Percentiles rank a stretch among this genome's conserved stretches.
phyloP scores from a whole-genome alignment of 2,888 invertebrate species.

The Oxystoma pomonae region DNA sequence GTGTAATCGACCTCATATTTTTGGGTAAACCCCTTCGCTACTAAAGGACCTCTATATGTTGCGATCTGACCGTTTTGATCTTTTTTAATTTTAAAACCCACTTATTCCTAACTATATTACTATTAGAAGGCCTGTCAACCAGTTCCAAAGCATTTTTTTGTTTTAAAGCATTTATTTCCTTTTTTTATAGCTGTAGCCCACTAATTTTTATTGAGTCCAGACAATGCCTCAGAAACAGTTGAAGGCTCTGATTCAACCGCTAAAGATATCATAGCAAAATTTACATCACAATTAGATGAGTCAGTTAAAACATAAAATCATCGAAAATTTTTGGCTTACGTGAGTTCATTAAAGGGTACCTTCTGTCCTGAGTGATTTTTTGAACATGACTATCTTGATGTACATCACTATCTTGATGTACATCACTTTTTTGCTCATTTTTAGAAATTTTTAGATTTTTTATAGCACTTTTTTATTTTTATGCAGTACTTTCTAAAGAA shows the following conservation, averaged over 20 bases:
- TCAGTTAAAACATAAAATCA: conserved; percentile 10
- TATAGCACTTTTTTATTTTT: neutral
- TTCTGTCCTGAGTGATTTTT: neutral
- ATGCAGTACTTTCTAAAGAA: neutral
- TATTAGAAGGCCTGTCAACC: conserved; percentile 22
- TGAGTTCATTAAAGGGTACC: conserved; percentile 8
- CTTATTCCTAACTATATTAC: conserved; percentile 24
- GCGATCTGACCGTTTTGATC: conserved; percentile 23
- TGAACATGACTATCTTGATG: no score
- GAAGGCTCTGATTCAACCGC: conserved; percentile 7
- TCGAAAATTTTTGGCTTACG: conserved; percentile 11
- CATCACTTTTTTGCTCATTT: neutral
- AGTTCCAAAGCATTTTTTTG: conserved; percentile 29
- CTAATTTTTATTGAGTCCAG: conserved; percentile 5
- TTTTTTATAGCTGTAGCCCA: conserved; percentile 13
- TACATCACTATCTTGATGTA: no score
- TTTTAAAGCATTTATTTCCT: conserved; percentile 15
- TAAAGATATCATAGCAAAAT: conserved; percentile 11
- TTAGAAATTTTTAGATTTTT: no score
- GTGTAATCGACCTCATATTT: conserved; percentile 11
- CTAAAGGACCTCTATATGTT: conserved; percentile 21
- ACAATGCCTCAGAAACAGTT: conserved; percentile 14
- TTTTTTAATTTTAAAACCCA: conserved; percentile 29
- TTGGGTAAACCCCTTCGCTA: conserved; percentile 14
- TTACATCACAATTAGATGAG: conserved; percentile 5